Evolutionary conservation across 1,140 invertebrate genomes (phyloP), one percentile per base, ranked within the genome.

Genomic region (Druon quercuslanigerum): DNA sequence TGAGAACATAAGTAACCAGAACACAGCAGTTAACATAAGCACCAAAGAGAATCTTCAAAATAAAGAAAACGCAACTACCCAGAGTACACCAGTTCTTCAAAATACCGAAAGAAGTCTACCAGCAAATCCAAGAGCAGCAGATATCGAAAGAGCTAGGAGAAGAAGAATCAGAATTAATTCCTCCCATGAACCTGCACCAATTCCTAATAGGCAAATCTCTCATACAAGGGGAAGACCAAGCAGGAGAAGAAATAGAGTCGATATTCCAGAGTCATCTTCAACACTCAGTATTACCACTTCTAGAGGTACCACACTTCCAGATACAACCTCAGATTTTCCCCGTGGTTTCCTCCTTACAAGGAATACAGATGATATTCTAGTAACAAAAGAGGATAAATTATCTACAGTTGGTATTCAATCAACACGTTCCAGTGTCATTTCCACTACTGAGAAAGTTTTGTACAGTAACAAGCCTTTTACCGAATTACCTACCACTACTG

Each of bases 331-430:
- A 0, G 81, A 71, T 17, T 9, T 71, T 8, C 70, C 57, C 2
- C 82, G 78, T 33, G 88, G 89, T 0, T 89, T 90, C 79, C 89
- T 85, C 46, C 73, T 90, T 0, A 90, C 88, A 9, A 88, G 54
- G 76, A 79, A 66, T 54, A 17, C 57, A 17, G 80, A 72, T 12
- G 74, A 72, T 50, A 54, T 51, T 75, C 70, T 72, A 50, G 19
- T 71, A 5, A 66, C 40, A 50, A 2, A 6, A 13, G 25, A 72
- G 14, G 19, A 40, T n/a, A 2, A n/a, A 40, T 7, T 16, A 17
- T 11, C 25, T 16, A n/a, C 25, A 33, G 19, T 13, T 14, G 20
- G 4, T 14, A 7, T 16, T n/a, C 33, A 13, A 66, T 46, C 40
- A 8, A 9, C 40, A 46, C 9, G 11, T 46, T 46, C 7, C 40